Evolutionary conservation across 2,888 invertebrate genomes (phyloP), one percentile per base, ranked within the genome.

Genomic region (Synergus gifuensis): DNA sequence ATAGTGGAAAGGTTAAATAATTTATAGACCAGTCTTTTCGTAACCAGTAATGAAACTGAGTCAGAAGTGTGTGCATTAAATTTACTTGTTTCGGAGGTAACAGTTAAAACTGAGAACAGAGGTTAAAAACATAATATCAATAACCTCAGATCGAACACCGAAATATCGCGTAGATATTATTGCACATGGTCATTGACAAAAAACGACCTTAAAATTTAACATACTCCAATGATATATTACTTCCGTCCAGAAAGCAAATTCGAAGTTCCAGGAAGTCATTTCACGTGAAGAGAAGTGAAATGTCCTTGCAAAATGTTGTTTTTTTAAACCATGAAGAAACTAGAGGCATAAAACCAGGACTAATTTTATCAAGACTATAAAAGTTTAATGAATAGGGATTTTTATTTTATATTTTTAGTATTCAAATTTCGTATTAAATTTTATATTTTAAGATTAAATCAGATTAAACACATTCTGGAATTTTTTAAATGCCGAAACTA

Each of bases 1-100:
- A 63, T 36, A 63, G 58, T 58, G 58, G 58, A 36, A 63, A 63
- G 63, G 28, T 63, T 63, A 36, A 63, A 63, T 36, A 36, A 63
- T 36, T 36, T 36, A 63, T 63, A 63, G 28, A 28, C 63, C 63
- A 63, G 28, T 63, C 22, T 63, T 22, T 28, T 22, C 63, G 28
- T 12, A 63, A 63, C 28, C 14, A 28, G 63, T 5, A 62, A 63
- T 63, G 14, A 36, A 63, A 63, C 36, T 7, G 36, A 63, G 11
- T 11, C 28, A 62, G 11, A 60, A 60, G 28, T 28, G 62, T 28
- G 62, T 7, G 8, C 63, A n/a, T n/a, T n/a, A 54, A 54, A 63
- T 63, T 63, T 63, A 36, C 63, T 36, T 36, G 63, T 63, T 40
- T 63, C 12, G 16, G 28, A 36, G 63, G 36, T 63, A 63, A 16